phyloP scores from a whole-genome alignment of 2,113 vertebrate genomes.

The Heterochromis multidens region DNA sequence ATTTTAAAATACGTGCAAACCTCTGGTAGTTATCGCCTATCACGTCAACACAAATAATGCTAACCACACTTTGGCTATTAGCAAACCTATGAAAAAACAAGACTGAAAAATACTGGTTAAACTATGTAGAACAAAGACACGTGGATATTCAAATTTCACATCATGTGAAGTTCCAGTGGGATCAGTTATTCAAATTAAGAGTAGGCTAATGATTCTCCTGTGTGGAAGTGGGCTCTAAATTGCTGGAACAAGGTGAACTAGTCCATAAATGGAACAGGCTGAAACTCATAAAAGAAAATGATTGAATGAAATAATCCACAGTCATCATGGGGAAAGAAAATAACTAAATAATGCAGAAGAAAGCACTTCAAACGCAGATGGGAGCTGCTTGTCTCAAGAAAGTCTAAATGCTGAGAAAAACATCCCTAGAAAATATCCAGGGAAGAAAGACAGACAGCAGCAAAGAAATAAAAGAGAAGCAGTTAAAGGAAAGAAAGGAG shows the following conservation, averaged over 20 bases:
- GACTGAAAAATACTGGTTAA: neutral
- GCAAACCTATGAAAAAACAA: neutral
- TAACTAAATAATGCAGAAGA: conserved; percentile 5
- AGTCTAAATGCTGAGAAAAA: neutral
- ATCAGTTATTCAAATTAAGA: neutral
- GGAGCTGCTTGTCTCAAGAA: neutral
- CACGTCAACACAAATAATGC: neutral
- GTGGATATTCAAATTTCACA: neutral
- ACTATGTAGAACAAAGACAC: neutral
- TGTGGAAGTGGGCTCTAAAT: neutral
- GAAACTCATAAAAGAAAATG: neutral
- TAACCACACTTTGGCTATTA: neutral
- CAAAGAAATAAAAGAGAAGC: neutral
- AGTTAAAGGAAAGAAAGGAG: neutral
- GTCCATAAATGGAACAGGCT: neutral
- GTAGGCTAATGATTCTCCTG: neutral
- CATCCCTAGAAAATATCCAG: neutral
- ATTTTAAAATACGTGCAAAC: neutral
- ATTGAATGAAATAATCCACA: neutral
- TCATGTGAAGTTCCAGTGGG: neutral
- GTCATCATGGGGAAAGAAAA: neutral
- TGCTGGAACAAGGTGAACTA: neutral
- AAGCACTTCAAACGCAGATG: neutral
- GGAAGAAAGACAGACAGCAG: conserved; percentile 8
- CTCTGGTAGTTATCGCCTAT: neutral